Evolutionary conservation across 2,113 vertebrate species (phyloP).

Genomic region (Dicerorhinus sumatrensis): DNA sequence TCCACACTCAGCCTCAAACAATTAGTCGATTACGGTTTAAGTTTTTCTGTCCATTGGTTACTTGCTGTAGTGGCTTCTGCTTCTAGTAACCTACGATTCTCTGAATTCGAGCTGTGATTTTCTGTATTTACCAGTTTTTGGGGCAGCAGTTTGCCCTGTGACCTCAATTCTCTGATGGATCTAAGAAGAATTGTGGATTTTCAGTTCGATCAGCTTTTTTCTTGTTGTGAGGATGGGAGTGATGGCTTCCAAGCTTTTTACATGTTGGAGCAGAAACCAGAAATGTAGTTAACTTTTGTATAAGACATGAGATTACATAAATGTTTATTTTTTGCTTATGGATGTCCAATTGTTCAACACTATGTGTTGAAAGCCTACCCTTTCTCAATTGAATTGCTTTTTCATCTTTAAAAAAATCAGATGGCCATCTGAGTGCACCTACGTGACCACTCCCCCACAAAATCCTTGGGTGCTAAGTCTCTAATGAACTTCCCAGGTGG

Average conservation of each 20-base stretch:
- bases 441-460: background rate
- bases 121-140: background rate
- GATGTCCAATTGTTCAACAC: background rate
- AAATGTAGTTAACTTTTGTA: background rate
- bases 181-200: background rate
- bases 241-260: background rate
- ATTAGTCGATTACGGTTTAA: background rate
- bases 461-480: background rate
- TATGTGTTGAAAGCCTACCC: background rate
- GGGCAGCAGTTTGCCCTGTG: background rate
- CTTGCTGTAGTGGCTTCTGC: background rate
- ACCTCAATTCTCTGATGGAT: background rate
- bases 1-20: background rate
- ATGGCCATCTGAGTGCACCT: background rate
- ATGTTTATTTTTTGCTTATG: background rate
- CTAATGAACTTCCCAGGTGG: background rate
- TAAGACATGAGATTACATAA: background rate
- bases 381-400: background rate
- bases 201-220: background rate
- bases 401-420: background rate
- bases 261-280: background rate
- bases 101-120: background rate
- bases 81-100: background rate
- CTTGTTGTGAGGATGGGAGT: background rate
- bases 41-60: background rate